phyloP scores from a whole-genome alignment of 2,888 invertebrate species.

The Masnerella sp. region DNA sequence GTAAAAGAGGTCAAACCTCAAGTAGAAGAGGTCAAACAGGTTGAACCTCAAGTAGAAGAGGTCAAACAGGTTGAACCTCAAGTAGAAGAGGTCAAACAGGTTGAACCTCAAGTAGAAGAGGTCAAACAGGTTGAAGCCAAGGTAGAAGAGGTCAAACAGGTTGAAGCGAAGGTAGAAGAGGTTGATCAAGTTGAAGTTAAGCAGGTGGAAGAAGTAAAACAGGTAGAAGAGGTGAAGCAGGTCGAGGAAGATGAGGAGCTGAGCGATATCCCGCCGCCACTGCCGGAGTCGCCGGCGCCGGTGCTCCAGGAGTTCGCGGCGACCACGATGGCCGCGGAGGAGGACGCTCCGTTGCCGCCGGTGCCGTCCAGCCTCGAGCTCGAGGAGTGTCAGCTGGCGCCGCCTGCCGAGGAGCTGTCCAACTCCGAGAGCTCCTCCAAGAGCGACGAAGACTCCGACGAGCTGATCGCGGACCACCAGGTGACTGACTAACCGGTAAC shows the following conservation, averaged over 20 bases:
- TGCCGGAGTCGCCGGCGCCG: conserved; percentile 65
- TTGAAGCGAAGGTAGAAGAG: too few relatives aligned
- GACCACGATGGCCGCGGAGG: conserved; percentile 36
- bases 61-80: too few relatives aligned
- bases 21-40: too few relatives aligned
- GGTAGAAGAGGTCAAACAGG: too few relatives aligned
- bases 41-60: too few relatives aligned
- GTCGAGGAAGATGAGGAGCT: conserved; percentile 16
- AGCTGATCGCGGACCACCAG: conserved; percentile 46
- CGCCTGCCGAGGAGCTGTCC: conserved; percentile 52
- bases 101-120: too few relatives aligned
- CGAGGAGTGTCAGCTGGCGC: conserved; percentile 62
- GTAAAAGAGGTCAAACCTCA: too few relatives aligned
- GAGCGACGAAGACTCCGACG: conserved; percentile 66
- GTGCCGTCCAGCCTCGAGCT: conserved; percentile 32
- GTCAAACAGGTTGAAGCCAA: too few relatives aligned
- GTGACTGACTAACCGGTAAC: conserved; percentile 51
- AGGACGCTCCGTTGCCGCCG: conserved; percentile 45
- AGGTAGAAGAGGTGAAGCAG: background rate
- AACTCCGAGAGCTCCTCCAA: conserved; percentile 52
- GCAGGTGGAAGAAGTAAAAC: too few relatives aligned
- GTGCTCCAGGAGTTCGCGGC: conserved; percentile 51
- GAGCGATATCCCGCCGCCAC: conserved; percentile 67
- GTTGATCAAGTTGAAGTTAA: too few relatives aligned
- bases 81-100: too few relatives aligned